Evolutionary conservation across 2,797 vertebrate species (phyloP), one percentile per base, ranked within the genome.

Genomic region (Eleutherodactylus coqui): DNA sequence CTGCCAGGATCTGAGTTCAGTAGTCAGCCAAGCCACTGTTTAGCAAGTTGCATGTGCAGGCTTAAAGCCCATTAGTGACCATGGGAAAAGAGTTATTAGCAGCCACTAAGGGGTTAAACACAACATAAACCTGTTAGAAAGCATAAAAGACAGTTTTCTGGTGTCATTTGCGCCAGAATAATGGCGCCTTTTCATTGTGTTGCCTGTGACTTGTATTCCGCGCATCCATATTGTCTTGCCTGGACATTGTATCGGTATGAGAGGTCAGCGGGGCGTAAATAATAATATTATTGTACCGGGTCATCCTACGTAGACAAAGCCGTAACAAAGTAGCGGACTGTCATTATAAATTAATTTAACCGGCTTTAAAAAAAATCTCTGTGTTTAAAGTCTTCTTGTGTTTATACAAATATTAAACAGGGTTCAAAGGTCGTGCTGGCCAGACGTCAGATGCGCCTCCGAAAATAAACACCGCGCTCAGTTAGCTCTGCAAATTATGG

Each of bases 341-440:
- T 76, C 58, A 67, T 76, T 76, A 70, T 34, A 75, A 84, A 84
- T 80, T 62, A 67, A 75, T 84, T 72, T 84, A 62, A 49, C 55
- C 27, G 38, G 9, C 45, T 53, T 27, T 14, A 69, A 77, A 72
- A 55, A 86, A 76, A 80, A 41, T 32, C 60, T 80, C 67, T 69
- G 53, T n/a, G 49, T 36, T 78, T 79, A 84, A 87, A 79, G 67
- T 79, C 75, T 87, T 84, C 69, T 75, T 36, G 11, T 87, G 86
- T 87, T 84, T 87, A 87, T 72, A 75, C 75, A 84, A 84, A 87
- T 87, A 87, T 87, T 84, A 84, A 87, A 80, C 76, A 84, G 77
- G 82, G 86, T 87, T 87, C 82, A 87, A 87, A 87, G 86, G 86
- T 87, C 84, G 41, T 84, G 77, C 60, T 87, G 86, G 86, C 86